These are phyloP conservation scores for Ladona fulva DNA, from an alignment of 1,140 invertebrate species.

Conservation along the genomic window DNA sequence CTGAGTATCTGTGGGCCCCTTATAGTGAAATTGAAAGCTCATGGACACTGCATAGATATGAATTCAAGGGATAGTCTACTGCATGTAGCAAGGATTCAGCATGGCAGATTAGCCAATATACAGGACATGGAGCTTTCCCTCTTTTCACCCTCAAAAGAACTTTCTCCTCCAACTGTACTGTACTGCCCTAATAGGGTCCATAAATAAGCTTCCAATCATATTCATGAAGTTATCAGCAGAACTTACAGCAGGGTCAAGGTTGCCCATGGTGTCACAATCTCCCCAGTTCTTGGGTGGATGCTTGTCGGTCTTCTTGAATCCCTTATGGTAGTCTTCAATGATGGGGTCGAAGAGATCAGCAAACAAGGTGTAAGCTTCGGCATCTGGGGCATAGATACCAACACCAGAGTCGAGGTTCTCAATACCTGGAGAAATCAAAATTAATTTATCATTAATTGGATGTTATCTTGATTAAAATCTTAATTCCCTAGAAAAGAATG, in stretches of 20 bases:
- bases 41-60: too few relatives aligned
- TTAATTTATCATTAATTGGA: slow-evolving; percentile 16
- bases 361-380: slow-evolving; percentile 74
- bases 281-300: slow-evolving; percentile 91
- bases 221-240: too few relatives aligned
- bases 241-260: slow-evolving; percentile 75
- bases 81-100: too few relatives aligned
- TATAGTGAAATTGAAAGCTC: too few relatives aligned
- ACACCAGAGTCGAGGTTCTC: slow-evolving; percentile 85
- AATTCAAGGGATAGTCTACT: too few relatives aligned
- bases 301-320: slow-evolving; percentile 86
- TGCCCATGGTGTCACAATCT: slow-evolving; percentile 77
- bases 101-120: too few relatives aligned
- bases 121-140: background rate
- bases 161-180: too few relatives aligned
- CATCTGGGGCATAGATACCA: slow-evolving; percentile 92
- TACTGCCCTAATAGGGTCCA: too few relatives aligned
- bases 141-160: too few relatives aligned
- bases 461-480: background rate
- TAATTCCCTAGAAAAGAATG: background rate
- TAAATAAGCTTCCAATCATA: too few relatives aligned
- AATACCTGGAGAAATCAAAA: slow-evolving; percentile 47
- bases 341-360: slow-evolving; percentile 89
- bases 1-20: too few relatives aligned
- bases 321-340: slow-evolving; percentile 91